Evolutionary conservation across 2,888 invertebrate species (phyloP).

Genomic region (Spialia ferax): DNA sequence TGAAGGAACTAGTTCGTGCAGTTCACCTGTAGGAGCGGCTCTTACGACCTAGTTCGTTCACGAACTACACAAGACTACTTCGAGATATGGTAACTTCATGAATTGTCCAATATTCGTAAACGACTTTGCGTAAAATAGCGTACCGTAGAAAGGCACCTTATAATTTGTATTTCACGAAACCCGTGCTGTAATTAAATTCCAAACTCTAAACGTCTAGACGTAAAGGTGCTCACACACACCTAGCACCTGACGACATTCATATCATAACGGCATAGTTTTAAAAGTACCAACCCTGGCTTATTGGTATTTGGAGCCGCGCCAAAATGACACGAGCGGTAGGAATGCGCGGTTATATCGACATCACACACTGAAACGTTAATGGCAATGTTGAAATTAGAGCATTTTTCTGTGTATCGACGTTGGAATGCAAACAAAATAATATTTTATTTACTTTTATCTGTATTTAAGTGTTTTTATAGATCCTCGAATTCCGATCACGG

Average conservation of each 20-base stretch:
- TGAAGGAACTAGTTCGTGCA: too few relatives aligned
- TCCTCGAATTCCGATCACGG: not conserved
- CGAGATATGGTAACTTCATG: not conserved
- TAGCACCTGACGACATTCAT: conserved; percentile 38
- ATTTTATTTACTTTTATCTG: conserved; percentile 1
- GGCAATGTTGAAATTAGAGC: conserved; percentile 60
- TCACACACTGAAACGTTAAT: conserved; percentile 71
- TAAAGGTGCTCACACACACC: conserved; percentile 36
- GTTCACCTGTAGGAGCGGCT: too few relatives aligned
- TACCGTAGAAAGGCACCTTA: not conserved
- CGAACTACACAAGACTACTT: too few relatives aligned
- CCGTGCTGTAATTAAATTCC: conserved; percentile 31
- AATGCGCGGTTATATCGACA: conserved; percentile 62
- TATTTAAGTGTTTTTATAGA: not conserved
- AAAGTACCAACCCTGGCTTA: conserved; percentile 46
- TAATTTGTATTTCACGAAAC: conserved; percentile 22
- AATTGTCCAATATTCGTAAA: not conserved
- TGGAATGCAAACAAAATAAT: conserved; percentile 19
- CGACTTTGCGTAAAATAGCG: not conserved
- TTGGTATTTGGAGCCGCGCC: conserved; percentile 57
- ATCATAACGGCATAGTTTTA: conserved; percentile 39
- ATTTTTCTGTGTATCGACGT: conserved; percentile 29
- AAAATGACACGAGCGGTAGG: conserved; percentile 57
- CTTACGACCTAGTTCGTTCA: too few relatives aligned
- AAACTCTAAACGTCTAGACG: conserved; percentile 30